Conservation (phyloP, 2,797 vertebrate genomes). For the Melanotaenia trifasciata region DNA sequence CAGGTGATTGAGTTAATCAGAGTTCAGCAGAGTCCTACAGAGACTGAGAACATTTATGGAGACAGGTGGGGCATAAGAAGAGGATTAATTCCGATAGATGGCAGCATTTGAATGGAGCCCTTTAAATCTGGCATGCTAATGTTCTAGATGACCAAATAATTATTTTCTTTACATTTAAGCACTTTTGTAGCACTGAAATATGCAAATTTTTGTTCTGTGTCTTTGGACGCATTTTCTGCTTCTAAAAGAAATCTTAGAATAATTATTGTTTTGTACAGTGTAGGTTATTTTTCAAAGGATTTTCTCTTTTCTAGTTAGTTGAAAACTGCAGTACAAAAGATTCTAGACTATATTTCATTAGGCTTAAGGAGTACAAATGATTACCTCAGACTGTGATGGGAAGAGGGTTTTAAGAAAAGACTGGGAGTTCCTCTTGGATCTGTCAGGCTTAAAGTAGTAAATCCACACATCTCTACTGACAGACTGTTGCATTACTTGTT, state of each 20-base stretch:
- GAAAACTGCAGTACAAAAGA: background rate
- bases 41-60: conserved; percentile 45
- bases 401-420: conserved; percentile 56
- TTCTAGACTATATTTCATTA: conserved; percentile 19
- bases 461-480: conserved; percentile 59
- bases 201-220: conserved; percentile 6
- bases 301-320: background rate
- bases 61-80: conserved; percentile 48
- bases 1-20: conserved; percentile 41
- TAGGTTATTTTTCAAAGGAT: background rate
- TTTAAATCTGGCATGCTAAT: conserved; percentile 45
- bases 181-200: background rate
- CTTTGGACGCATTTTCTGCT: background rate
- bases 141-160: conserved; percentile 21
- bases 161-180: conserved; percentile 22
- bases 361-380: conserved; percentile 44
- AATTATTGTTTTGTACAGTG: background rate
- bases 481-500: conserved; percentile 53
- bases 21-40: conserved; percentile 31
- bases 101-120: conserved; percentile 45
- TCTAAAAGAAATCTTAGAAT: conserved; percentile 4
- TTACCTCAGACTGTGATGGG: conserved; percentile 36
- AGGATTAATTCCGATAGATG: conserved; percentile 59
- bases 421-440: conserved; percentile 57
- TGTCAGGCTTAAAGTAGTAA: conserved; percentile 59